Conservation (phyloP, 2,888 invertebrate genomes). For the Horisme vitalbata region DNA sequence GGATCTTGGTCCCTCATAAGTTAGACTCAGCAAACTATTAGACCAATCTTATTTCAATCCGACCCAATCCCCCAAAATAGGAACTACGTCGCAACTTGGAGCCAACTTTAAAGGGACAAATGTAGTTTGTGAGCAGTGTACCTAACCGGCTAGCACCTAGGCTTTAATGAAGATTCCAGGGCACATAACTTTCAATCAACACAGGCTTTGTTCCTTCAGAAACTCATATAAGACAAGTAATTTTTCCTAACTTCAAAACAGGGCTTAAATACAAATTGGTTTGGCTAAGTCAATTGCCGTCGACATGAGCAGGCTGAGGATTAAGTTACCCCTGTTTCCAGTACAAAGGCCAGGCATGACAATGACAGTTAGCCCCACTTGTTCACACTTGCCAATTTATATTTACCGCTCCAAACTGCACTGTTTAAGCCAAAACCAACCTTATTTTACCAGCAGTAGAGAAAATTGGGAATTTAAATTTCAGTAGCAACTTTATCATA, state of each 20-base stretch:
- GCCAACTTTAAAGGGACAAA: no score
- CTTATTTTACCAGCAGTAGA: slow-evolving; percentile 24
- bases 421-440: slow-evolving; percentile 22
- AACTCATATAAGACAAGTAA: neutral
- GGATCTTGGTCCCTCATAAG: no score
- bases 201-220: neutral
- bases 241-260: slow-evolving; percentile 25
- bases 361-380: slow-evolving; percentile 65
- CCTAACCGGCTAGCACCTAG: no score
- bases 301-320: slow-evolving; percentile 47
- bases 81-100: no score
- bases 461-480: slow-evolving; percentile 3
- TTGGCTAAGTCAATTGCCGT: slow-evolving; percentile 54
- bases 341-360: slow-evolving; percentile 60
- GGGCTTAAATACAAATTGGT: slow-evolving; percentile 45
- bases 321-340: slow-evolving; percentile 58
- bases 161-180: no score
- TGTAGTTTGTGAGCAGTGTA: no score
- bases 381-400: slow-evolving; percentile 44
- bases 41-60: no score
- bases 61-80: no score
- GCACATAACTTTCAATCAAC: no score
- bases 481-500: slow-evolving; percentile 17
- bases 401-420: slow-evolving; percentile 27
- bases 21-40: no score